Evolutionary conservation across 2,113 vertebrate genomes (phyloP).

Genomic region (Nothocercus nigrocapillus): DNA sequence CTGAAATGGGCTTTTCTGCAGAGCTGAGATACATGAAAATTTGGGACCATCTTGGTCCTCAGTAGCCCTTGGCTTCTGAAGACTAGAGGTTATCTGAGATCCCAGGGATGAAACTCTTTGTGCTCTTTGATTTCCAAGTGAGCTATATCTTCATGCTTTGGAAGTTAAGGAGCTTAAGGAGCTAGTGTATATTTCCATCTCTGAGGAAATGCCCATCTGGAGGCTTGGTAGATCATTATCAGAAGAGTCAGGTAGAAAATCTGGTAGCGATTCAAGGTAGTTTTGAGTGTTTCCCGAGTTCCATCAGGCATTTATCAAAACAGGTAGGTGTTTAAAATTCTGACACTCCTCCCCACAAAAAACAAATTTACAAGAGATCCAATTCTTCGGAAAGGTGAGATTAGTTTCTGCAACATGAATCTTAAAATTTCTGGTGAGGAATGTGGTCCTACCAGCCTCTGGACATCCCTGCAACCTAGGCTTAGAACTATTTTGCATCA

Average conservation of each 20-base stretch:
- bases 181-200: not conserved
- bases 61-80: not conserved
- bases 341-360: not conserved
- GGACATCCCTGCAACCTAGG: not conserved
- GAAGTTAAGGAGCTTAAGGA: not conserved
- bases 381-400: not conserved
- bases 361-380: not conserved
- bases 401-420: not conserved
- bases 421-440: not conserved
- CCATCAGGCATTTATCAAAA: not conserved
- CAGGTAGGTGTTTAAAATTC: not conserved
- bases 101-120: not conserved
- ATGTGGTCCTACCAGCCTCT: not conserved
- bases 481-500: not conserved
- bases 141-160: not conserved
- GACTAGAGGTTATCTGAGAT: not conserved
- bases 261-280: not conserved
- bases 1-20: not conserved
- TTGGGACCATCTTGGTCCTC: not conserved
- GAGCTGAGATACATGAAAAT: not conserved
- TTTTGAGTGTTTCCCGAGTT: not conserved
- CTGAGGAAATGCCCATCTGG: not conserved
- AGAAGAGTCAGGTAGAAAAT: not conserved
- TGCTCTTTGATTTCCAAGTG: not conserved
- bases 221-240: not conserved